Evolutionary conservation across 2,888 invertebrate species (phyloP).

Genomic region (Drosophila anomalata): DNA sequence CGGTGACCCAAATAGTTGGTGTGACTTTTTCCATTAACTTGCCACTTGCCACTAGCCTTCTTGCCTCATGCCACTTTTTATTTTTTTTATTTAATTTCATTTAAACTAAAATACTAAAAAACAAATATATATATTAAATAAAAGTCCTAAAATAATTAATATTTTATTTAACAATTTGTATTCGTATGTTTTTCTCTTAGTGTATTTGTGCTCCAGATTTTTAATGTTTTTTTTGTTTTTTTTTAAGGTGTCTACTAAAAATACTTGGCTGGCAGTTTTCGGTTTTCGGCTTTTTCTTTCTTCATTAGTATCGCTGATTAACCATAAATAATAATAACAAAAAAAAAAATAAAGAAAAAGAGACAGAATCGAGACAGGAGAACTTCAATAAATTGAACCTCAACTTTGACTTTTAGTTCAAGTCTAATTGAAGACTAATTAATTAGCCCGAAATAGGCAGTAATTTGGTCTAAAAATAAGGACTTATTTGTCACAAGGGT

Average conservation of each 20-base stretch:
- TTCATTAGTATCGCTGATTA: constrained; percentile 61
- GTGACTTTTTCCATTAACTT: constrained; percentile 37
- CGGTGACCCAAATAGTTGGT: constrained; percentile 71
- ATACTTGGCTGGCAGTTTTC: constrained; percentile 67
- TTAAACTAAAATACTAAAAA: too few relatives aligned
- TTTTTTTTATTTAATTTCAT: not conserved
- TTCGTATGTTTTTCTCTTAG: not conserved
- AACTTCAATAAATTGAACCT: not conserved
- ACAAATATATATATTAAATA: too few relatives aligned
- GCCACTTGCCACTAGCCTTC: not conserved
- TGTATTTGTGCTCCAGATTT: constrained; percentile 39
- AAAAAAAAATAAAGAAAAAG: not conserved
- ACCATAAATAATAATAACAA: constrained; percentile 34
- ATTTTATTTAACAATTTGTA: too few relatives aligned
- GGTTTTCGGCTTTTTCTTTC: constrained; percentile 42
- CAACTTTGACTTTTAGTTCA: too few relatives aligned
- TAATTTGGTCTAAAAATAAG: too few relatives aligned
- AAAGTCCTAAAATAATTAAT: too few relatives aligned
- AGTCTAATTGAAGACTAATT: too few relatives aligned
- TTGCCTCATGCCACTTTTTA: constrained; percentile 2
- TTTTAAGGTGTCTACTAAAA: constrained; percentile 58
- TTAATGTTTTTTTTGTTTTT: constrained; percentile 26
- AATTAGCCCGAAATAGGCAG: too few relatives aligned
- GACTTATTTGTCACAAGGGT: too few relatives aligned
- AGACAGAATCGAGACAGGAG: not conserved